These are phyloP conservation scores for Lontra canadensis DNA, from an alignment of 2,113 vertebrate species.

Conservation along the genomic window DNA sequence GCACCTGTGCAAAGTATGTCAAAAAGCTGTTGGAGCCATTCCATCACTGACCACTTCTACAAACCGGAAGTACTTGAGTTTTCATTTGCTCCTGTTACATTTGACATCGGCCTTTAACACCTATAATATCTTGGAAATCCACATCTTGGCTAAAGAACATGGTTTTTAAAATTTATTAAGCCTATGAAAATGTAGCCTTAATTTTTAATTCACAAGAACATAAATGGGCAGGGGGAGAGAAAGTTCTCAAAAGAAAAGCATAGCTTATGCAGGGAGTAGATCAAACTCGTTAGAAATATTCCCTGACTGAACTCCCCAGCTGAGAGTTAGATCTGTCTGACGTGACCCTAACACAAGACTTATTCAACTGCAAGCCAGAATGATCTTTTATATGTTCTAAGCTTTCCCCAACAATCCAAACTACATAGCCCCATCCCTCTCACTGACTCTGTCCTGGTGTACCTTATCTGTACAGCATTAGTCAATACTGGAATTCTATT, in stretches of 20 bases:
- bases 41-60: slow-evolving; percentile 1
- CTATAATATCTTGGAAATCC: background rate
- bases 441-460: background rate
- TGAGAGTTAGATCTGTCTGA: background rate
- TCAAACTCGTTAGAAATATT: background rate
- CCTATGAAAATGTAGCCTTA: background rate
- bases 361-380: background rate
- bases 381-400: background rate
- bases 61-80: background rate
- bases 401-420: background rate
- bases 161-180: background rate
- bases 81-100: background rate
- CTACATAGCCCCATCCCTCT: background rate
- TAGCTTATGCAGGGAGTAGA: background rate
- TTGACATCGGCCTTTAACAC: background rate
- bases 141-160: background rate
- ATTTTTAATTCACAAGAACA: slow-evolving; percentile 29
- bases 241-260: background rate
- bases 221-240: background rate
- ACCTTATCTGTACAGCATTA: background rate
- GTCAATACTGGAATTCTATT: background rate
- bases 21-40: slow-evolving; percentile 15
- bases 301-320: background rate
- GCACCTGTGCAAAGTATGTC: slow-evolving; percentile 46
- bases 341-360: background rate